Percentiles rank a stretch among this genome's conserved stretches.
Conservation (phyloP, 2,888 invertebrate genomes). For the Saturnia pavonia region DNA sequence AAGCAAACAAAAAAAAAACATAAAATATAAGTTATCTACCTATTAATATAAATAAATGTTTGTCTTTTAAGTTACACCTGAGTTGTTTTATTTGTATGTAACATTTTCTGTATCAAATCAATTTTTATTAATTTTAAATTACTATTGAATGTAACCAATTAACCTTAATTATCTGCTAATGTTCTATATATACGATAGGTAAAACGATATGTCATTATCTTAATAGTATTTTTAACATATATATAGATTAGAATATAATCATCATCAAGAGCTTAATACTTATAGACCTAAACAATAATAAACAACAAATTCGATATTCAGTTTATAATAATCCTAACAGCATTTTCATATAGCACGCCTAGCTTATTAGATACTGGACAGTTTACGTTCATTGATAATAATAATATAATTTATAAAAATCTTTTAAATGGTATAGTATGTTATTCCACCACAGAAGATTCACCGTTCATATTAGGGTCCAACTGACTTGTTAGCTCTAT, state of each 20-base stretch:
- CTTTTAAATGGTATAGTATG: no score
- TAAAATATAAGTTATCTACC: not conserved
- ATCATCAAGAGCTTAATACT: no score
- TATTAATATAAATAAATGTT: not conserved
- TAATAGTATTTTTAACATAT: no score
- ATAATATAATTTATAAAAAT: not conserved
- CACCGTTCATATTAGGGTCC: slow-evolving; percentile 45
- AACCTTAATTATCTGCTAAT: not conserved
- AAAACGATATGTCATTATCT: no score
- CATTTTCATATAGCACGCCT: not conserved
- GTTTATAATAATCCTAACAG: not conserved
- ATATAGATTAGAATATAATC: no score
- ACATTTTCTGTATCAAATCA: not conserved
- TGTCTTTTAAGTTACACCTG: not conserved
- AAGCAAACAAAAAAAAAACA: not conserved
- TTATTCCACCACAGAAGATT: slow-evolving; percentile 11
- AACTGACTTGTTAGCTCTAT: slow-evolving; percentile 60
- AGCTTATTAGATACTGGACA: not conserved
- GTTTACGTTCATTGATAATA: not conserved
- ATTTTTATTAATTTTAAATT: not conserved
- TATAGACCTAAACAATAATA: no score
- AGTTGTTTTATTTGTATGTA: not conserved
- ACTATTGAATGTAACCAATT: not conserved
- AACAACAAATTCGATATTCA: not conserved
- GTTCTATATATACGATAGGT: no score